Evolutionary conservation across 1,140 invertebrate species (phyloP), one percentile per base, ranked within the genome.

Genomic region (Aphelenchoides fujianensis): DNA sequence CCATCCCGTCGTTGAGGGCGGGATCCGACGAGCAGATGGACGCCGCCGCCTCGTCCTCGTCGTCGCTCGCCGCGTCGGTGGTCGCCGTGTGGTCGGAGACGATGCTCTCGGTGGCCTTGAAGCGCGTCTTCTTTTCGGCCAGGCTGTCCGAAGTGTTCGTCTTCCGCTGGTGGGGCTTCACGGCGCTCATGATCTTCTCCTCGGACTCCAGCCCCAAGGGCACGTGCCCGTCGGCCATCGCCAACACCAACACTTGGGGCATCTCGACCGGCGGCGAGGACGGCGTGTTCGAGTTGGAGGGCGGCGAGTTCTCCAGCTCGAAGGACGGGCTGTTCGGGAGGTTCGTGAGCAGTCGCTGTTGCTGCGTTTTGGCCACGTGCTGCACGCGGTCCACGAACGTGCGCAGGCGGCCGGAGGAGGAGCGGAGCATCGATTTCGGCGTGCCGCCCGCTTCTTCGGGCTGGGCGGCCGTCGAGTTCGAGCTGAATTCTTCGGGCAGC

Each of bases 41-140:
- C 19, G 32, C 57, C 27, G 73, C 3, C 35, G 66, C 7, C 70
- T 71, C 79, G 3, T 82, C 80, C 12, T 84, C 82, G 31, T 73
- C 67, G 57, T 82, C 80, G 52, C 66, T 78, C 28, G 72, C 72
- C 3, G 57, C 78, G 66, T 84, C 77, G 19, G 80, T 78, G 12
- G 78, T 71, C 5, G 53, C 68, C 41, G 82, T 83, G 16, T 68
- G 32, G 55, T 84, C 80, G 30, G 80, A 82, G 31, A 82, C 74
- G 1, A 64, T 23, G 1, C 16, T 81, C 37, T 80, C 80, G 0
- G 78, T 79, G 19, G 73, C 55, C n/a, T 82, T 55, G 67, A 84
- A 84, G 7, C 82, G 55, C 9, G 82, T 74, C 34, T 76, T 82
- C 71, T 82, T 82, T 53, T 82, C 77, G 0, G 35, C 54, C n/a